These are phyloP conservation scores for Podabrus alpinus DNA, from an alignment of 2,888 invertebrate species.

Conservation along the genomic window DNA sequence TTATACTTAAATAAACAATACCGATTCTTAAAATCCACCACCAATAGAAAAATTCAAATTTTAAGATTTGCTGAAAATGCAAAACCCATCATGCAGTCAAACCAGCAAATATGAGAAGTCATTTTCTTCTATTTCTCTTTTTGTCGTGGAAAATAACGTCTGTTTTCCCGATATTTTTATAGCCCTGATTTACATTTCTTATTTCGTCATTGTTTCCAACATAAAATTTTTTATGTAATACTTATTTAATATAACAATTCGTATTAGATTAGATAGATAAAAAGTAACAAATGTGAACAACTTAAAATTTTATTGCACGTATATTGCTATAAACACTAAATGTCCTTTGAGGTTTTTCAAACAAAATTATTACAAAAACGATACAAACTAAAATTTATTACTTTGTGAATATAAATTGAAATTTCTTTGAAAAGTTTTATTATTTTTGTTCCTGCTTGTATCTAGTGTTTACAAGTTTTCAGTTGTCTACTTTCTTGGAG, in stretches of 20 bases:
- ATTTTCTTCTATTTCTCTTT: slow-evolving; percentile 34
- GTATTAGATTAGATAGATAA: neutral
- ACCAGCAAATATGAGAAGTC: slow-evolving; percentile 39
- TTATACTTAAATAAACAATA: neutral
- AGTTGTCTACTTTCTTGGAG: neutral
- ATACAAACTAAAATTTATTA: slow-evolving; percentile 29
- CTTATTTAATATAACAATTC: neutral
- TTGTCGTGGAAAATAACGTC: slow-evolving; percentile 29
- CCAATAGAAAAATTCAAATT: slow-evolving; percentile 15
- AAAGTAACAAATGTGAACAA: neutral
- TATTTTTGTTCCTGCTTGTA: slow-evolving; percentile 24
- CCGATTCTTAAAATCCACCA: neutral
- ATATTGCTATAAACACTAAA: slow-evolving; percentile 28
- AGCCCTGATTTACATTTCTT: slow-evolving; percentile 28
- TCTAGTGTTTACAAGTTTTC: slow-evolving; percentile 17
- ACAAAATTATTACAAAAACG: slow-evolving; percentile 26
- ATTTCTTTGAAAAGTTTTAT: slow-evolving; percentile 33
- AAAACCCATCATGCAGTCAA: slow-evolving; percentile 40
- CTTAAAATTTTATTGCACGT: slow-evolving; percentile 23
- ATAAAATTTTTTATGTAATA: neutral
- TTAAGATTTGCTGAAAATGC: slow-evolving; percentile 47
- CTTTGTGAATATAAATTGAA: slow-evolving; percentile 35
- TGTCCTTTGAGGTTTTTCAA: slow-evolving; percentile 28
- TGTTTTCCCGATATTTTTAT: slow-evolving; percentile 30
- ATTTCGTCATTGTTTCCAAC: slow-evolving; percentile 26